Base-by-base conservation (phyloP, 2,888 invertebrate species). In the Vanessa cardui region DNA sequence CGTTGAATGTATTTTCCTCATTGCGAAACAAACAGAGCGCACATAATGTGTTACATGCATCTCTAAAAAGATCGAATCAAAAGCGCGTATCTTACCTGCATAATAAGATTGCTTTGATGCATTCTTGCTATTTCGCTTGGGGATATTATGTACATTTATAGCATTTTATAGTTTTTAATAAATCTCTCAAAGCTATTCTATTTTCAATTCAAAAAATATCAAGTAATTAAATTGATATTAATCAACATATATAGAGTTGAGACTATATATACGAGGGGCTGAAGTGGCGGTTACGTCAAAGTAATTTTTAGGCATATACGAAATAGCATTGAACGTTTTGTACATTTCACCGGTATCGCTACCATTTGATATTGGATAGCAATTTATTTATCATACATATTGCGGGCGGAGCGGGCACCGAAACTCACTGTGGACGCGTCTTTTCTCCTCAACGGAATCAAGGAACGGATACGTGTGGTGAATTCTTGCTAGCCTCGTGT, bases 341-440 rank as follows among this genome's bases (percentile, higher is more conserved):
- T 90, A 90, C 90, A 90, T 87, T 90, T 89, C 88, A 87, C 83
- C 83, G 86, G 86, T 86, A 88, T 88, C 84, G 89, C 82, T 87
- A 85, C 89, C 88, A 89, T 92, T 91, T 91, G 85, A 91, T 92
- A 92, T 92, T 91, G 92, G 91, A 92, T 92, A 90, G 88, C 92
- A 90, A 92, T 92, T 92, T 92, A 92, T 92, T 92, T 92, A 92
- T 92, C 92, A 92, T 92, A 92, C 88, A 90, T 92, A 92, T 92
- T 90, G 91, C 86, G 88, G 52, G 50, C 64, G 69, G 60, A 83
- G 80, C 78, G 85, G 83, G 82, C 84, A 86, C 80, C 86, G 83
- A 85, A 86, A 87, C 84, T 84, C 83, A 83, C 82, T 79, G 77
- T 78, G 81, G 82, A 83, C 78, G 84, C 86, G 83, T 86, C 85